These are phyloP conservation scores for Drosophila saltans DNA, from an alignment of 1,140 invertebrate genomes.

Conservation along the genomic window DNA sequence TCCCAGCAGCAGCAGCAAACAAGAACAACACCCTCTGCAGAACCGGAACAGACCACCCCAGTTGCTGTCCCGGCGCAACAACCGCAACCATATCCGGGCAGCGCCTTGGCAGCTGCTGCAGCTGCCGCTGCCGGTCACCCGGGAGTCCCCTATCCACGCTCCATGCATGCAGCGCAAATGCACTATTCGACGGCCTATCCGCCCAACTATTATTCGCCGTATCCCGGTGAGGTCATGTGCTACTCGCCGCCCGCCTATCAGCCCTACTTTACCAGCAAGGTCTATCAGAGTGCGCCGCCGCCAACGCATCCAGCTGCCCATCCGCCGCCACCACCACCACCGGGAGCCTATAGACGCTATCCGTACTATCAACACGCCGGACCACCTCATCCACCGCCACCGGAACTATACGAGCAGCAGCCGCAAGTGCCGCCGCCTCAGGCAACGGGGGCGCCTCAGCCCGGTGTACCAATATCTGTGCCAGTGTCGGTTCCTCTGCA, in stretches of 20 bases:
- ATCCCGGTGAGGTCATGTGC: constrained; percentile 84
- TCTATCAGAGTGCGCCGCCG: constrained; percentile 82
- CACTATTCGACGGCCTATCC: constrained; percentile 84
- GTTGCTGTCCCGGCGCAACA: constrained; percentile 80
- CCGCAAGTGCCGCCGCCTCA: constrained; percentile 44
- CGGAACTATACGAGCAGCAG: constrained; percentile 54
- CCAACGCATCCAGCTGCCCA: constrained; percentile 72
- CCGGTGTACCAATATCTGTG: constrained; percentile 18
- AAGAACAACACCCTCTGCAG: constrained; percentile 69
- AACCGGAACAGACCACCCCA: constrained; percentile 25
- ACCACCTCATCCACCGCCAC: constrained; percentile 58
- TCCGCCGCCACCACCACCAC: constrained; percentile 81
- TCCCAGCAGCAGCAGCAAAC: constrained; percentile 37
- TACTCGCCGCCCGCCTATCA: constrained; percentile 86
- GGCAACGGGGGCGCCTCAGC: constrained; percentile 22
- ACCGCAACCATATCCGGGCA: constrained; percentile 83
- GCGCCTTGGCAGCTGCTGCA: constrained; percentile 83
- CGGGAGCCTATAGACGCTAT: constrained; percentile 64
- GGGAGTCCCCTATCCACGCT: constrained; percentile 83
- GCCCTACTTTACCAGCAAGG: constrained; percentile 81
- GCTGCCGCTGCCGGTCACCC: constrained; percentile 77
- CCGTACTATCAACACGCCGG: constrained; percentile 66
- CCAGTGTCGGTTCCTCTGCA: constrained; percentile 17
- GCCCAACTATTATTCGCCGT: constrained; percentile 84
- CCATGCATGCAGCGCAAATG: constrained; percentile 79